Evolutionary conservation across 1,140 invertebrate genomes (phyloP).

Genomic region (Trachelipus rathkii): DNA sequence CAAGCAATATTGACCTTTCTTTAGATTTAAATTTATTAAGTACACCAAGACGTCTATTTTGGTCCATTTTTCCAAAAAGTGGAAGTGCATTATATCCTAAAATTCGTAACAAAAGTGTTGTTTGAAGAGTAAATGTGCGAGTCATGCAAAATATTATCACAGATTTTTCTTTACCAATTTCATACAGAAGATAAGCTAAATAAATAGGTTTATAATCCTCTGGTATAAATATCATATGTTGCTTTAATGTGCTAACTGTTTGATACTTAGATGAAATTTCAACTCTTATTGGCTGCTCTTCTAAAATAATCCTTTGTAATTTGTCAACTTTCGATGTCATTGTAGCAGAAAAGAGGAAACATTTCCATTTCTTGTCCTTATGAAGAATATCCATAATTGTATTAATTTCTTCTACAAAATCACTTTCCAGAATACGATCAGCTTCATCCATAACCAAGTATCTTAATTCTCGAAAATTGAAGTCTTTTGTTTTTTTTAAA

Average conservation of each 20-base stretch:
- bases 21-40: constrained; percentile 91
- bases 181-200: constrained; percentile 91
- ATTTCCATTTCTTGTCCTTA: constrained; percentile 71
- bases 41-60: constrained; percentile 85
- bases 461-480: constrained; percentile 80
- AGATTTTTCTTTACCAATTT: constrained; percentile 62
- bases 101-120: constrained; percentile 36
- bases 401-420: constrained; percentile 92
- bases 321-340: constrained; percentile 69
- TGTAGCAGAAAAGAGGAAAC: constrained; percentile 91
- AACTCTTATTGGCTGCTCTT: not conserved
- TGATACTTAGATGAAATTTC: not conserved
- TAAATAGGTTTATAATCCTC: constrained; percentile 93
- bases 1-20: constrained; percentile 80
- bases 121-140: constrained; percentile 34
- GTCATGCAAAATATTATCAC: constrained; percentile 41
- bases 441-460: constrained; percentile 95
- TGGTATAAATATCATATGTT: constrained; percentile 94
- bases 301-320: not conserved
- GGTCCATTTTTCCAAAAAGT: constrained; percentile 94
- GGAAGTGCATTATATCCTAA: constrained; percentile 68
- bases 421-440: constrained; percentile 91
- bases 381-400: constrained; percentile 84
- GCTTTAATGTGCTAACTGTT: constrained; percentile 66
- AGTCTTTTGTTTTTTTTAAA: constrained; percentile 90